Conservation (phyloP, 2,113 vertebrate species). For the Illadopsis cleaveri region DNA sequence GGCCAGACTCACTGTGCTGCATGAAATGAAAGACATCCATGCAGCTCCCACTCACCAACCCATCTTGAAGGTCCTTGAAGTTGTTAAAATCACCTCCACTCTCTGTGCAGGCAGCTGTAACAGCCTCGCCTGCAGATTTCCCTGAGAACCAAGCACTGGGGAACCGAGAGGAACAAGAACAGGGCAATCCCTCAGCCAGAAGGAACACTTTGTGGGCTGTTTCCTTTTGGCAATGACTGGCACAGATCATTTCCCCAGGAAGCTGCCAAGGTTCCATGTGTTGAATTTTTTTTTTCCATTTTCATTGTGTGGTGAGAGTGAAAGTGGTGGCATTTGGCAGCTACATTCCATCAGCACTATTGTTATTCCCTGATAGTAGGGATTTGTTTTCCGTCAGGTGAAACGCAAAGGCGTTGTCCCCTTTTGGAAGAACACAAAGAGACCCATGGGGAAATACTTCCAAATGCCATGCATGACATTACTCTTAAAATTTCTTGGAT, state of each 20-base stretch:
- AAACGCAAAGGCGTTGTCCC: background rate
- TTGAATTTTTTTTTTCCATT: background rate
- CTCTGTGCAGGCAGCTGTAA: background rate
- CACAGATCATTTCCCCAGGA: constrained; percentile 43
- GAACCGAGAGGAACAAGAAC: background rate
- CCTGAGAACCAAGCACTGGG: rapidly evolving
- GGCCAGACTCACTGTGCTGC: background rate
- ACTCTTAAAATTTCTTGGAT: background rate
- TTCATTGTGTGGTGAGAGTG: constrained; percentile 17
- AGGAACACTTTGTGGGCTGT: background rate
- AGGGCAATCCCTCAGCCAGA: background rate
- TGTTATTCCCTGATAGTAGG: background rate
- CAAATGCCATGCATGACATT: background rate
- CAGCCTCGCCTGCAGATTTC: rapidly evolving
- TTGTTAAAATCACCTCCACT: background rate
- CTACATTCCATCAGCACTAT: background rate
- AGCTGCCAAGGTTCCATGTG: background rate
- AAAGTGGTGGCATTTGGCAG: constrained; percentile 32
- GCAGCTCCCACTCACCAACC: background rate
- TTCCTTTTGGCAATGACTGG: background rate
- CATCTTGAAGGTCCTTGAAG: rapidly evolving
- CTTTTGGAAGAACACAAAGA: background rate
- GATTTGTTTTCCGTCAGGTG: constrained; percentile 40
- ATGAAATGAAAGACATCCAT: background rate
- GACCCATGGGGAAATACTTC: background rate